Evolutionary conservation across 2,888 invertebrate species (phyloP).

Genomic region (Himalopsyche japonica): DNA sequence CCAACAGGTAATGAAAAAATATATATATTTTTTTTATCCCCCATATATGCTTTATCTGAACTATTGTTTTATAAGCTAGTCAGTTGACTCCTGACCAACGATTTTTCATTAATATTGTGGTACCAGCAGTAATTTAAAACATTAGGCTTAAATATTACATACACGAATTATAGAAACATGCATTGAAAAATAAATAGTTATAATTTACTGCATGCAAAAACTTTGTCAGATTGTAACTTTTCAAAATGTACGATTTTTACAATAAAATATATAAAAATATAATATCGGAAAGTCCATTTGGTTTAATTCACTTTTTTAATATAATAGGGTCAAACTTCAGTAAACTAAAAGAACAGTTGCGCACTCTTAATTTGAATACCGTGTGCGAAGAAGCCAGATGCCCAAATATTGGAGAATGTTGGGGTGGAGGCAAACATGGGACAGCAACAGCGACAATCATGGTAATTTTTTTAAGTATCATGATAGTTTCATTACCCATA

Average conservation of each 20-base stretch:
- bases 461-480: slow-evolving; percentile 60
- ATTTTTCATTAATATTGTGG: no score
- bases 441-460: slow-evolving; percentile 99
- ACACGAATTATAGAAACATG: no score
- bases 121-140: no score
- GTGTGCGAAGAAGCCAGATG: slow-evolving; percentile 98
- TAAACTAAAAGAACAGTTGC: slow-evolving; percentile 80
- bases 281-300: not conserved
- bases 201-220: not conserved
- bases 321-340: slow-evolving; percentile 71
- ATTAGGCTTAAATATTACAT: no score
- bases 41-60: no score
- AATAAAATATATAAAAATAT: no score
- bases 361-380: slow-evolving; percentile 86
- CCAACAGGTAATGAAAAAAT: slow-evolving; percentile 69
- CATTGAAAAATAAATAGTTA: not conserved
- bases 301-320: not conserved
- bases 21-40: no score
- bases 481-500: no score
- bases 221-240: no score
- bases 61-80: no score
- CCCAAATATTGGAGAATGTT: slow-evolving; percentile 98
- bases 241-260: no score
- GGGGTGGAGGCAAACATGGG: slow-evolving; percentile 93
- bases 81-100: no score